Evolutionary conservation across 2,113 vertebrate species (phyloP), one percentile per base, ranked within the genome.

Genomic region (Archilochus colubris): DNA sequence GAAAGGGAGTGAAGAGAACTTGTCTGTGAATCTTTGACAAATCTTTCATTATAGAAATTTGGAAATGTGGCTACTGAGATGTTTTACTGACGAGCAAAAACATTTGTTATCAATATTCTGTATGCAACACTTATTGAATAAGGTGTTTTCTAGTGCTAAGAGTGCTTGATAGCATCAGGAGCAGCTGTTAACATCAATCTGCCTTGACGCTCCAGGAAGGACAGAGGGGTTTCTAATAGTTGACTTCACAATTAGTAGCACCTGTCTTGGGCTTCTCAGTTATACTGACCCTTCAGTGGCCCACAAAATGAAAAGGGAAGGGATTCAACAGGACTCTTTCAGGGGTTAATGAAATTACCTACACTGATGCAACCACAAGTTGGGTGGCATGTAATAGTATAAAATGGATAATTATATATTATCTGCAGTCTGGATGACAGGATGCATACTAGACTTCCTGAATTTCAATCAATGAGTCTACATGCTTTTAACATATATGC

Each of bases 101-200:
- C 53, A 91, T 92, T 97, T 96, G 92, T 97, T 92, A 94, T 84
- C 85, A 50, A 33, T 88, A 85, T 55, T 95, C 88, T 67, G 50
- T 55, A 92, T 27, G 82, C 48, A 92, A 64, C 58, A 70, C 46
- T 89, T 93, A 88, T 55, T 82, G 91, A 88, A 92, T 92, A 92
- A 95, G 88, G 91, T 93, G 87, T 68, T 67, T 59, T 70, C 46
- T 83, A 61, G 68, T 58, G 63, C 46, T 86, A 72, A 85, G 72
- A 94, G 91, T 83, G 82, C 92, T 95, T 95, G 95, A 88, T 80
- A 91, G 72, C 7, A 5, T 61, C 68, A 82, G 76, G 48, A 96
- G 74, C 91, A 97, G 96, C 96, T 96, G 94, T 88, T 97, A 88
- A 93, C 92, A 94, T 94, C 93, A 91, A 95, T 94, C 89, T 97